These are phyloP conservation scores for Cichladusa arquata DNA, from an alignment of 2,113 vertebrate species.

Conservation along the genomic window DNA sequence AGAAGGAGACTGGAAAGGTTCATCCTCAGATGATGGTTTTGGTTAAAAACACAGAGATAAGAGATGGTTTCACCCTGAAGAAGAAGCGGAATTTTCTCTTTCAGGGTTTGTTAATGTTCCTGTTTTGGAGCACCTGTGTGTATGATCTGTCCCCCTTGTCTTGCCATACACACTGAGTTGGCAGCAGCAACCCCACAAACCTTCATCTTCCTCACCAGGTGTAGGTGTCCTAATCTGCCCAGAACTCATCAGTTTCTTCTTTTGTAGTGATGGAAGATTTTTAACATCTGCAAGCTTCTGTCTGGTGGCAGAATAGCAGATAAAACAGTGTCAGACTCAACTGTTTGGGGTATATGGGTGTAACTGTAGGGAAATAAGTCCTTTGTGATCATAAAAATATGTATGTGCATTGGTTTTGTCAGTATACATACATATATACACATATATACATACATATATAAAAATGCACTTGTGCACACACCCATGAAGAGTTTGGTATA, in stretches of 20 bases:
- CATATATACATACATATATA: too few species aligned
- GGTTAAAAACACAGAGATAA: not conserved
- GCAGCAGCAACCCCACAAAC: not conserved
- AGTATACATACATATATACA: not conserved
- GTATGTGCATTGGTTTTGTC: not conserved
- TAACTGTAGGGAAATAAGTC: not conserved
- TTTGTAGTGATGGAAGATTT: not conserved
- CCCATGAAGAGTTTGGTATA: fast-evolving
- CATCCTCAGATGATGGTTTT: not conserved
- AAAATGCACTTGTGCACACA: not conserved
- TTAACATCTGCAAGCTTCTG: not conserved
- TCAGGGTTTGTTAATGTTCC: not conserved
- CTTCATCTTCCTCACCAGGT: not conserved
- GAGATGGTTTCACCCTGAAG: not conserved
- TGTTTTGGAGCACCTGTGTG: not conserved
- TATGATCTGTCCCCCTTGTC: not conserved
- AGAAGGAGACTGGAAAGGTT: not conserved
- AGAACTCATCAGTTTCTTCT: not conserved
- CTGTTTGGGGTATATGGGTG: not conserved
- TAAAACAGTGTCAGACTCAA: not conserved
- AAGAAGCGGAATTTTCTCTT: not conserved
- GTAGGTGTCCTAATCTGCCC: not conserved
- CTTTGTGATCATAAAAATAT: not conserved
- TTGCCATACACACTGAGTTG: not conserved
- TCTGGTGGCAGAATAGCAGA: not conserved